Percentiles rank a stretch among this genome's conserved stretches.
phyloP scores from a whole-genome alignment of 2,888 invertebrate genomes.

The Ophioninae sp. region DNA sequence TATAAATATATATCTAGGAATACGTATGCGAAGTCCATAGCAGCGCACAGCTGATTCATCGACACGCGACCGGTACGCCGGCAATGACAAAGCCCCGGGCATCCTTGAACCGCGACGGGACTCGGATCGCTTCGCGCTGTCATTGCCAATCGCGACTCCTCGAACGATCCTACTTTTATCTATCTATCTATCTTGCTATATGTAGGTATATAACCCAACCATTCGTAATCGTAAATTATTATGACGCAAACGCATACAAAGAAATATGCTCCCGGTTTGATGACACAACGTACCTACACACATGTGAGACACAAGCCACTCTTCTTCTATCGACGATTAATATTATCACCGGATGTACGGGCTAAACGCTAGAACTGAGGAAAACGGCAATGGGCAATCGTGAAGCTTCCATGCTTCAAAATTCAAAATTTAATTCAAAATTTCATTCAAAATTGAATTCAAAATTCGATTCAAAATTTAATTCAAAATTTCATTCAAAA shows the following conservation, averaged over 20 bases:
- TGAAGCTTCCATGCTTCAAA: too few relatives aligned
- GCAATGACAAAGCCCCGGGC: conserved; percentile 69
- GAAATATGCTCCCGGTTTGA: background rate
- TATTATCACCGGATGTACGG: background rate
- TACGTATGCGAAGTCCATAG: conserved; percentile 24
- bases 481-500: too few relatives aligned
- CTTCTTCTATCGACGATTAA: background rate
- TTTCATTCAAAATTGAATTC: too few relatives aligned
- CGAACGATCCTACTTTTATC: background rate
- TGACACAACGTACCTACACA: background rate
- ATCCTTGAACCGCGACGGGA: conserved; percentile 64
- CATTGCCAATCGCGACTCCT: conserved; percentile 19
- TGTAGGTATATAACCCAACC: background rate
- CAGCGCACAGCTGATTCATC: conserved; percentile 72
- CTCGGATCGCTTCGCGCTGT: conserved; percentile 26
- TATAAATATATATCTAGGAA: background rate
- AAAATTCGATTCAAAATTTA: too few relatives aligned
- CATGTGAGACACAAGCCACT: too few relatives aligned
- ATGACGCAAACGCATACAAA: background rate
- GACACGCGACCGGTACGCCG: conserved; percentile 60
- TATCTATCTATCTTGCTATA: background rate
- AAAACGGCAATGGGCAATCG: too few relatives aligned
- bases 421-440: too few relatives aligned
- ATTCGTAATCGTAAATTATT: background rate
- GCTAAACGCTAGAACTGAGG: background rate